Evolutionary conservation across 1,140 invertebrate species (phyloP).

Genomic region (Drusus annulatus): DNA sequence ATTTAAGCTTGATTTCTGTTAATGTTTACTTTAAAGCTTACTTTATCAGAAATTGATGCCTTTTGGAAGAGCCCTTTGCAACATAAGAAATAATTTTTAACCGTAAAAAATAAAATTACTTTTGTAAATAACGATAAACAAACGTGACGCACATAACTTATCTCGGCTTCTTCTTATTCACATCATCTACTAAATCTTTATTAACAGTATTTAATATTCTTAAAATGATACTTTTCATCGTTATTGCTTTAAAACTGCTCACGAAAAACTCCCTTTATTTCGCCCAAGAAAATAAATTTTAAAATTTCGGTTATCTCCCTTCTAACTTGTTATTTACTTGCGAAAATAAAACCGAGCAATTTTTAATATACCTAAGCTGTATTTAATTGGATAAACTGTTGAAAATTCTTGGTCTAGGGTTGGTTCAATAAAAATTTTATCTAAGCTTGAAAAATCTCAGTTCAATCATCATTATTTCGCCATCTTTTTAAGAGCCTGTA

Average conservation of each 20-base stretch:
- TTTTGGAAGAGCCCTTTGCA: no score
- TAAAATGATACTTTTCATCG: background rate
- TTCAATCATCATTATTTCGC: conserved; percentile 19
- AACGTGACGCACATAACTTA: no score
- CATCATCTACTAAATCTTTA: background rate
- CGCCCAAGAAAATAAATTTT: background rate
- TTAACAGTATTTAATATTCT: background rate
- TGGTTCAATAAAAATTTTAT: conserved; percentile 10
- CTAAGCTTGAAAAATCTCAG: conserved; percentile 6
- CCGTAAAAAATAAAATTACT: no score
- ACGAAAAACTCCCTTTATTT: background rate
- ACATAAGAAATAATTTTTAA: no score
- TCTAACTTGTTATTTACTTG: background rate
- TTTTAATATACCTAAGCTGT: background rate
- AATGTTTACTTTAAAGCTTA: no score
- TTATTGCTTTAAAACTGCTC: background rate
- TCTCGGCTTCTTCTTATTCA: background rate
- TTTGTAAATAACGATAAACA: no score
- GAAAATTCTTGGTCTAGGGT: background rate
- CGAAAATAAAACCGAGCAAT: background rate
- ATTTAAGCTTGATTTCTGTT: no score
- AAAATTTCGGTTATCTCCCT: background rate
- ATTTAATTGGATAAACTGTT: background rate
- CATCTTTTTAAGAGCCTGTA: background rate
- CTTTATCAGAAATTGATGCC: no score